Evolutionary conservation across 2,113 vertebrate genomes (phyloP).

Genomic region (Petrocephalus zakoni): DNA sequence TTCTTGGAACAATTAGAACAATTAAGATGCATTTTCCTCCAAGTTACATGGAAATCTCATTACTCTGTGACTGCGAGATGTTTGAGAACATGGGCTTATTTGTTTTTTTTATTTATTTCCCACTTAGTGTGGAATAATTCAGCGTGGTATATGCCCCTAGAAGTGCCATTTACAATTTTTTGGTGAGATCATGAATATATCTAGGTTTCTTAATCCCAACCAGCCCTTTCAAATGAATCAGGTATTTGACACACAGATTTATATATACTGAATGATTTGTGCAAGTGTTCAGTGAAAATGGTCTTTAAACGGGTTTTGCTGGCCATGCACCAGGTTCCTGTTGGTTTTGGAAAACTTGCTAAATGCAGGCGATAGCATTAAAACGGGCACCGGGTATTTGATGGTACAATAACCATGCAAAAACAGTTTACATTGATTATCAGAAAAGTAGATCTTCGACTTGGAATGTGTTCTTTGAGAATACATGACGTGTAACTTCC

Average conservation of each 20-base stretch:
- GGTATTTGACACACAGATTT: not conserved
- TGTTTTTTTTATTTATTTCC: not conserved
- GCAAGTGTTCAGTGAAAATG: not conserved
- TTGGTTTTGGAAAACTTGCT: not conserved
- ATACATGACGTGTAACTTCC: not conserved
- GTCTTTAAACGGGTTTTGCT: not conserved
- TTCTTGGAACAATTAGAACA: slow-evolving; percentile 27
- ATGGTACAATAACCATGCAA: not conserved
- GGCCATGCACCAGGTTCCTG: not conserved
- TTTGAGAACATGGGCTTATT: slow-evolving; percentile 14
- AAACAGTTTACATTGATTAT: not conserved
- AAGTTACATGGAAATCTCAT: slow-evolving; percentile 37
- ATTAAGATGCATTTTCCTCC: slow-evolving; percentile 18
- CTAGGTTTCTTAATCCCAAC: not conserved
- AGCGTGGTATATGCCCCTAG: not conserved
- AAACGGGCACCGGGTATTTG: not conserved
- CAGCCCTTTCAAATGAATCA: not conserved
- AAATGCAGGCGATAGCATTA: not conserved
- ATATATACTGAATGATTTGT: not conserved
- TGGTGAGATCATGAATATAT: not conserved
- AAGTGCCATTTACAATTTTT: not conserved
- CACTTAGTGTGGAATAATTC: not conserved
- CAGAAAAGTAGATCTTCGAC: not conserved
- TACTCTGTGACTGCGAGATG: slow-evolving; percentile 35
- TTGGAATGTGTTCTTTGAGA: not conserved